phyloP scores from a whole-genome alignment of 2,888 invertebrate genomes.

The Dryobotodes eremita region DNA sequence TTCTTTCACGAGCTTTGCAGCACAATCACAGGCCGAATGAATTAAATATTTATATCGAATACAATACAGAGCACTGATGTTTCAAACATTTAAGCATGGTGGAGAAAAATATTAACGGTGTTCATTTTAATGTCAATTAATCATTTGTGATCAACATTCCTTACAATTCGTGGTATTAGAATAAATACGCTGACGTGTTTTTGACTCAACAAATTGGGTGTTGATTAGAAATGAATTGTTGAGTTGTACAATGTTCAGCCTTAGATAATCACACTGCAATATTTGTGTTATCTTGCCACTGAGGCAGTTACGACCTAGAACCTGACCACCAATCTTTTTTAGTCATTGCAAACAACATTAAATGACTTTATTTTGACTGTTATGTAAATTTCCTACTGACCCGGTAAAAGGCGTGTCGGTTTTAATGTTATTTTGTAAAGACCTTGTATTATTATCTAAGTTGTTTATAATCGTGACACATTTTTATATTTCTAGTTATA shows the following conservation, averaged over 20 bases:
- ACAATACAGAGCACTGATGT: constrained; percentile 30
- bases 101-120: constrained; percentile 5
- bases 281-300: constrained; percentile 11
- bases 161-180: constrained; percentile 31
- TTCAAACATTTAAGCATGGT: constrained; percentile 1
- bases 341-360: constrained; percentile 24
- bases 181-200: constrained; percentile 26
- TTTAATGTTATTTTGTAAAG: constrained; percentile 59
- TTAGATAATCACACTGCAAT: constrained; percentile 11
- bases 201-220: constrained; percentile 40
- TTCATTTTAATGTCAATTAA: constrained; percentile 51
- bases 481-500: constrained; percentile 67
- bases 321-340: constrained; percentile 4
- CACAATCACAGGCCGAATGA: constrained; percentile 63
- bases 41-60: constrained; percentile 44
- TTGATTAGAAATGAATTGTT: constrained; percentile 60
- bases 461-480: constrained; percentile 75
- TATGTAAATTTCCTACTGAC: constrained; percentile 56
- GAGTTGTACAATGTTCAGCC: constrained; percentile 21
- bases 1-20: constrained; percentile 69
- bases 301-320: constrained; percentile 12
- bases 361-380: constrained; percentile 38
- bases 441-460: constrained; percentile 74
- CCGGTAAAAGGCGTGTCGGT: constrained; percentile 59
- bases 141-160: constrained; percentile 66